Evolutionary conservation across 2,113 vertebrate genomes (phyloP).

Genomic region (Phoenicopterus ruber): DNA sequence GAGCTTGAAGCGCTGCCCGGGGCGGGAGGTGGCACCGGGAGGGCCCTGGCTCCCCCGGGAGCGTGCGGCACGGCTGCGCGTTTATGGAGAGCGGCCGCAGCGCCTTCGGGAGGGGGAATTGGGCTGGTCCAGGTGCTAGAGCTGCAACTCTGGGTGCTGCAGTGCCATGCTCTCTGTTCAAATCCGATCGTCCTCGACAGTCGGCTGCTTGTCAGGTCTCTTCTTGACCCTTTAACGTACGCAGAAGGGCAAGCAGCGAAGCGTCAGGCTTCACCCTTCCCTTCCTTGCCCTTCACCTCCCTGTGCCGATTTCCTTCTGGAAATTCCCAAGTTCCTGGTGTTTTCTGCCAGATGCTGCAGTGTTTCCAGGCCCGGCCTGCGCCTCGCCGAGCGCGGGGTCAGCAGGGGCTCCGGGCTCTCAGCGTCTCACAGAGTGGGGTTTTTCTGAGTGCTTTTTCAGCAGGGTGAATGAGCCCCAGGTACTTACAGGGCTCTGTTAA

Average conservation of each 20-base stretch:
- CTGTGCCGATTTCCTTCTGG: accelerated
- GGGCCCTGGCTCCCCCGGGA: not conserved
- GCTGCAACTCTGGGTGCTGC: not conserved
- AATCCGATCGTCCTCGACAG: accelerated
- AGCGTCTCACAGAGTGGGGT: accelerated
- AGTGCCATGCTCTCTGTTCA: accelerated
- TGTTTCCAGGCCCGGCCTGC: not conserved
- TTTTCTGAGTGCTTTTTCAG: not conserved
- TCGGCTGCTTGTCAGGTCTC: accelerated
- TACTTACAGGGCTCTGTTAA: not conserved
- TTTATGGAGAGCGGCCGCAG: not conserved
- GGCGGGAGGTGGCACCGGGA: not conserved
- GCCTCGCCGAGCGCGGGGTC: accelerated
- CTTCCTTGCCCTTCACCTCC: not conserved
- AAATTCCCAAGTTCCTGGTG: accelerated
- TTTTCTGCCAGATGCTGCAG: not conserved
- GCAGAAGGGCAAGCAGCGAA: not conserved
- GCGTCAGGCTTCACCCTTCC: not conserved
- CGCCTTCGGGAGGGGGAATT: accelerated
- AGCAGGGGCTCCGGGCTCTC: not conserved
- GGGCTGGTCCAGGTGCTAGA: not conserved
- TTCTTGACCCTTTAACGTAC: accelerated
- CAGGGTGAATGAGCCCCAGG: not conserved
- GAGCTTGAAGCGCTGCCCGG: not conserved
- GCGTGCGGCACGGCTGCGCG: accelerated